Conservation (phyloP, 2,888 invertebrate species). For the Flabesymbios commensalis region DNA sequence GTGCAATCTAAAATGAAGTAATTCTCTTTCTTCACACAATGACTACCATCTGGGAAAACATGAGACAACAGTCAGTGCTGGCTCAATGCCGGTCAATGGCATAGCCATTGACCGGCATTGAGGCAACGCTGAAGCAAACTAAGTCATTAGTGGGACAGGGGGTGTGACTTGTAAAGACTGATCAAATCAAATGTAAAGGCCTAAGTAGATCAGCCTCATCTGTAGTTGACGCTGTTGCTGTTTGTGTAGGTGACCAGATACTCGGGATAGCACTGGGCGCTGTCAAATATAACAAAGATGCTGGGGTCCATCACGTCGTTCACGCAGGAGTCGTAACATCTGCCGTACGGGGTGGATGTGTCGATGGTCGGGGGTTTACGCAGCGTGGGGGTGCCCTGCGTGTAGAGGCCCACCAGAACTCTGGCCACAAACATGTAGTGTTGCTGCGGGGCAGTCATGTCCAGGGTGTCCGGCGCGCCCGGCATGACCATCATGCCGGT, state of each 20-base stretch:
- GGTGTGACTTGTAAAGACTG: too few relatives aligned
- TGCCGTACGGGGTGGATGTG: constrained; percentile 45
- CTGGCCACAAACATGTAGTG: constrained; percentile 47
- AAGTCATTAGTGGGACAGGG: too few relatives aligned
- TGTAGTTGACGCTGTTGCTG: too few relatives aligned
- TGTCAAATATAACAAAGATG: constrained; percentile 20
- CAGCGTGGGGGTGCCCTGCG: constrained; percentile 43
- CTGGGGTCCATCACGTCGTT: constrained; percentile 14
- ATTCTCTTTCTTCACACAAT: too few relatives aligned
- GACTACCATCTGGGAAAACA: too few relatives aligned
- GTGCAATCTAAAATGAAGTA: too few relatives aligned
- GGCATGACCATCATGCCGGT: constrained; percentile 4
- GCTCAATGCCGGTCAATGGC: too few relatives aligned
- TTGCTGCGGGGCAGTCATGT: constrained; percentile 8
- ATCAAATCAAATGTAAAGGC: too few relatives aligned
- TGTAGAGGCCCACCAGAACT: constrained; percentile 52
- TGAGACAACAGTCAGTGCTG: too few relatives aligned
- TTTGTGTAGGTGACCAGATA: constrained; percentile 23
- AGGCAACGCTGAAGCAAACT: too few relatives aligned
- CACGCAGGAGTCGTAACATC: constrained; percentile 27
- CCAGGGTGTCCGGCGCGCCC: neutral
- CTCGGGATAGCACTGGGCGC: constrained; percentile 22
- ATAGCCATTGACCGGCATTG: too few relatives aligned
- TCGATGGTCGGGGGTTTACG: constrained; percentile 49
- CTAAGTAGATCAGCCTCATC: too few relatives aligned